Percentiles rank a stretch among this genome's conserved stretches.
phyloP scores from a whole-genome alignment of 2,113 vertebrate genomes.

The Odocoileus virginianus region DNA sequence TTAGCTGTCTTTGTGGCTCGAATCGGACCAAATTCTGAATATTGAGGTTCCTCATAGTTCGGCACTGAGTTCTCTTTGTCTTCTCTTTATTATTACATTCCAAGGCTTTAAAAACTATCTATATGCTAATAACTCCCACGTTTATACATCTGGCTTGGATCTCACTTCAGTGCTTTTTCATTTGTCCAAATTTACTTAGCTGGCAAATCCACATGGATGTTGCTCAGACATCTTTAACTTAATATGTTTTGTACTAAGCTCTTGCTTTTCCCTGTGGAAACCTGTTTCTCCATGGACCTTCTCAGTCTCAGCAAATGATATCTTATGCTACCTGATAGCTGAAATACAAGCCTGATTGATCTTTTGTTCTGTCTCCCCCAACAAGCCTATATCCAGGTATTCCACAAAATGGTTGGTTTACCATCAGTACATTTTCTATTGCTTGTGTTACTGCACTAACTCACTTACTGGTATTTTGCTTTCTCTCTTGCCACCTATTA shows the following conservation, averaged over 20 bases:
- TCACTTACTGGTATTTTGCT: neutral
- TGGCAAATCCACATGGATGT: neutral
- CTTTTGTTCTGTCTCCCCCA: neutral
- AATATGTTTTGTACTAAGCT: neutral
- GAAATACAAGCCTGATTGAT: neutral
- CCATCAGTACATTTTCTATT: neutral
- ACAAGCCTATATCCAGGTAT: neutral
- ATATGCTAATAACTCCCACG: conserved; percentile 54
- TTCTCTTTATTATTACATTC: neutral
- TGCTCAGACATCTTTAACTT: neutral
- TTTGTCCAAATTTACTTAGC: conserved; percentile 54
- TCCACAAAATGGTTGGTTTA: neutral
- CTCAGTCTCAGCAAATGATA: neutral
- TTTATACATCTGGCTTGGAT: neutral
- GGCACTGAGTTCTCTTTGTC: neutral
- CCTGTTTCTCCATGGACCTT: neutral
- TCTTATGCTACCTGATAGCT: neutral
- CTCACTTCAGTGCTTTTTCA: conserved; percentile 10
- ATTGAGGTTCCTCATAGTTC: neutral
- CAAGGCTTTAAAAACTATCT: conserved; percentile 54
- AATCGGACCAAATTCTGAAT: neutral
- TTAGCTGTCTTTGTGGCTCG: neutral
- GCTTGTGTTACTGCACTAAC: fast-evolving
- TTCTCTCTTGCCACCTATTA: neutral
- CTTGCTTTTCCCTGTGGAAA: neutral